Evolutionary conservation across 2,888 invertebrate species (phyloP).

Genomic region (Lycophotia porphyrea): DNA sequence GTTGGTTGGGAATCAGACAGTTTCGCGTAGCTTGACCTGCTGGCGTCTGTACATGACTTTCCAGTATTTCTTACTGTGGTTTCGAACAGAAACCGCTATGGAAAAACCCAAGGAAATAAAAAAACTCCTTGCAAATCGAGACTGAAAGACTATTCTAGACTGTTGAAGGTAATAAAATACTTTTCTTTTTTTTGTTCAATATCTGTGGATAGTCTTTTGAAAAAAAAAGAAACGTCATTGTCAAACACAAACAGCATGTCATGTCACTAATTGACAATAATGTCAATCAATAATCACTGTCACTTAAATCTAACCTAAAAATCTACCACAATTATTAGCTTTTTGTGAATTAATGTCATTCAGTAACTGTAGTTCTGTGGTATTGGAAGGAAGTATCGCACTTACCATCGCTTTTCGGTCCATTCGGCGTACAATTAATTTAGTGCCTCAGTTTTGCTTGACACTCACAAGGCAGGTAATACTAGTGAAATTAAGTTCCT

Average conservation of each 20-base stretch:
- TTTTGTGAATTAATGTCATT: constrained; percentile 34
- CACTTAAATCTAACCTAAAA: neutral
- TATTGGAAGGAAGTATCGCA: constrained; percentile 11
- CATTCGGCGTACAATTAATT: neutral
- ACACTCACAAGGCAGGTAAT: constrained; percentile 39
- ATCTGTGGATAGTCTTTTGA: neutral
- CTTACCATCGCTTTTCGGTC: neutral
- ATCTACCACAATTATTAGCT: neutral
- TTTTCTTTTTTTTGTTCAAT: too few relatives aligned
- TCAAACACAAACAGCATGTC: neutral
- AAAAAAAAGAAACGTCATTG: neutral
- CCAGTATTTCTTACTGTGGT: too few relatives aligned
- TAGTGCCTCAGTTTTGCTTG: constrained; percentile 7
- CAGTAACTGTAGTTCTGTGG: constrained; percentile 21
- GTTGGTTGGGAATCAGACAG: too few relatives aligned
- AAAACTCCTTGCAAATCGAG: neutral
- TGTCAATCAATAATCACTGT: constrained; percentile 5
- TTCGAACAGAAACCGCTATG: too few relatives aligned
- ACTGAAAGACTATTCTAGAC: neutral
- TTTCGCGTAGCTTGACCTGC: too few relatives aligned
- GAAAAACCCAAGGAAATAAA: neutral
- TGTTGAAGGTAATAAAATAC: too few relatives aligned
- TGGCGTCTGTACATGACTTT: too few relatives aligned
- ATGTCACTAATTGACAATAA: neutral
- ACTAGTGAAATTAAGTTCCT: neutral